Conservation (phyloP, 2,113 vertebrate genomes). For the Mirza zaza region DNA sequence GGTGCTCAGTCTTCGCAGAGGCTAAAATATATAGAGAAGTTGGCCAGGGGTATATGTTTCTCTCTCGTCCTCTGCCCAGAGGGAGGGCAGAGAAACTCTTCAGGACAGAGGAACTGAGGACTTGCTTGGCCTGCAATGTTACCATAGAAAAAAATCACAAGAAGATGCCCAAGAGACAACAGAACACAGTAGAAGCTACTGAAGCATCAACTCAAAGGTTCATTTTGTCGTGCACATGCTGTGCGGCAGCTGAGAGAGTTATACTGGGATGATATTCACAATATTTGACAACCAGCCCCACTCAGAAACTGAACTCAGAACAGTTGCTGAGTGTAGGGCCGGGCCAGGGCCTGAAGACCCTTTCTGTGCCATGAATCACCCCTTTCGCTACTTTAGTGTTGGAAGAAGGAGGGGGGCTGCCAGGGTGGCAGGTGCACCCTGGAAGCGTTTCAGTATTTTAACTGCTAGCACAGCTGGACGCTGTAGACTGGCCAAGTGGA, state of each 20-base stretch:
- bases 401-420: fast-evolving
- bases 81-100: neutral
- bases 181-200: no score
- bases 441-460: neutral
- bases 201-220: neutral
- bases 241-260: neutral
- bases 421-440: neutral
- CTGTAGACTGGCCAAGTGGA: neutral
- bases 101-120: neutral
- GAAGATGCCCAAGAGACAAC: neutral
- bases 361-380: neutral
- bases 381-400: neutral
- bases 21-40: neutral
- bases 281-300: neutral
- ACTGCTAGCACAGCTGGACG: neutral
- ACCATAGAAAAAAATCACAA: neutral
- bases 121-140: neutral
- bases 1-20: neutral
- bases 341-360: neutral
- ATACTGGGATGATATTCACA: neutral
- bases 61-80: neutral
- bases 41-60: fast-evolving
- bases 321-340: neutral
- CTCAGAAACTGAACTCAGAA: neutral
- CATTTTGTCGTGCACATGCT: neutral